These are phyloP conservation scores for Melikaiella ostensackeni DNA, from an alignment of 2,888 invertebrate genomes.

Conservation along the genomic window DNA sequence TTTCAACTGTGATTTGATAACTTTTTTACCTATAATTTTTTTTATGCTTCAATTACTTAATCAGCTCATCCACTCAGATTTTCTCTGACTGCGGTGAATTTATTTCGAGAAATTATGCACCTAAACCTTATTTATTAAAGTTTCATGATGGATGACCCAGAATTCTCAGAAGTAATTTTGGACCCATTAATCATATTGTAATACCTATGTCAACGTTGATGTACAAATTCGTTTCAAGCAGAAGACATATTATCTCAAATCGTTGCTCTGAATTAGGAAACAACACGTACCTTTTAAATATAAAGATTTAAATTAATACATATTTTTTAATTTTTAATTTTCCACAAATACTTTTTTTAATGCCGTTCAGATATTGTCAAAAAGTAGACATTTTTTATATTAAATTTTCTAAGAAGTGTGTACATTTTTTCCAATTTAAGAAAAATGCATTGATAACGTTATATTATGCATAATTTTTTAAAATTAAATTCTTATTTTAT, in stretches of 20 bases:
- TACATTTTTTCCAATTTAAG: too few relatives aligned
- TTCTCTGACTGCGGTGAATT: not conserved
- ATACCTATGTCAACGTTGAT: not conserved
- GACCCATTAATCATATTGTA: constrained; percentile 2
- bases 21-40: not conserved
- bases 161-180: constrained; percentile 13
- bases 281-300: not conserved
- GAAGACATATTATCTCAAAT: not conserved
- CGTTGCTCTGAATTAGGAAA: not conserved
- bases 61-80: not conserved
- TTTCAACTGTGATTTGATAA: not conserved
- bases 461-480: too few relatives aligned
- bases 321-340: too few relatives aligned
- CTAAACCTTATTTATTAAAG: not conserved
- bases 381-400: too few relatives aligned
- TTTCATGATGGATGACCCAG: constrained; percentile 16
- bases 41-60: not conserved
- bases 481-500: too few relatives aligned
- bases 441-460: too few relatives aligned
- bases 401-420: too few relatives aligned
- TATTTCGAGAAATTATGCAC: not conserved
- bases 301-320: too few relatives aligned
- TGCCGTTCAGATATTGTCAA: too few relatives aligned
- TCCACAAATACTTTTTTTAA: too few relatives aligned
- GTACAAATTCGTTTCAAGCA: not conserved